Base-by-base conservation (phyloP, 2,888 invertebrate genomes). In the Trisateles emortualis region DNA sequence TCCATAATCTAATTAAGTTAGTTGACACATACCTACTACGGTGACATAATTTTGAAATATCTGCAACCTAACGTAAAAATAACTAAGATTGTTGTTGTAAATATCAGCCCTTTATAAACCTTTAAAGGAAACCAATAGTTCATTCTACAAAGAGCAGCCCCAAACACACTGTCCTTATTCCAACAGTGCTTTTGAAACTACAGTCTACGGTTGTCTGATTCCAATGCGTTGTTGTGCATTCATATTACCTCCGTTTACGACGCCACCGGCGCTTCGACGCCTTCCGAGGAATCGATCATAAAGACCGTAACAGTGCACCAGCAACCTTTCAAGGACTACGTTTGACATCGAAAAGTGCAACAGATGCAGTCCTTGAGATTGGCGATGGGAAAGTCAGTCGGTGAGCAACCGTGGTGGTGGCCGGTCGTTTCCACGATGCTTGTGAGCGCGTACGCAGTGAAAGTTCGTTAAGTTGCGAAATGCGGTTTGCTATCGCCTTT, bases 401-500 rank as follows among this genome's bases (percentile, higher is more conserved):
- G 81, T 82, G 79, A 66, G 74, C 79, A 79, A 76, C 83, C 85
- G 87, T 79, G 79, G 83, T 65, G 74, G 74, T 68, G 78, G 58
- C 64, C 83, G 83, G 83, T 77, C 76, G 84, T 71, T 60, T 73
- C 75, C 86, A 91, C 83, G 67, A 92, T 92, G 92, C 64, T 75
- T 74, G 70, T 76, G 60, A 75, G 72, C 81, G 81, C 80, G 86
- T 72, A 70, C 78, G 72, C 84, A 91, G 92, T 91, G 92, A 92
- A 92, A 92, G 92, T 91, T 84, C 85, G 86, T 81, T 90, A 90
- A 86, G 76, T 79, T 76, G 80, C 83, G 88, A 88, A 86, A 90
- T 90, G 90, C 88, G 88, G 85, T 81, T 87, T 81, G 87, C 88
- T 83, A 86, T 90, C 86, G 88, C 86, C 86, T 86, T 90, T 84